Conservation (phyloP, 2,113 vertebrate species). For the Hydropotes inermis region DNA sequence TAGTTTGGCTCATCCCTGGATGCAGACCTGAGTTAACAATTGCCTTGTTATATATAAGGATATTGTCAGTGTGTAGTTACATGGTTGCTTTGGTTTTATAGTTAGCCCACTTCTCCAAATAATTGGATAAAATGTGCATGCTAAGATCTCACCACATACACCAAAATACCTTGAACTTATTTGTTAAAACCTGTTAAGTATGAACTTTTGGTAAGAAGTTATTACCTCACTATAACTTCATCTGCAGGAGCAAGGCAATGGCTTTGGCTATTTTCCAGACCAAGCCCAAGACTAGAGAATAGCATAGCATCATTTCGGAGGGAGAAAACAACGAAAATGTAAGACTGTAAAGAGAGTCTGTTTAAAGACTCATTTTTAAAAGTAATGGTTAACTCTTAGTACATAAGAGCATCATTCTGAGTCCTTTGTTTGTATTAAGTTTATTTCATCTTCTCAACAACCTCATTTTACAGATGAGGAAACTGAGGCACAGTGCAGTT, state of each 20-base stretch:
- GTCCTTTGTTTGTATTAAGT: background rate
- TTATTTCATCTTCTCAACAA: background rate
- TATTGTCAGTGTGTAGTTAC: background rate
- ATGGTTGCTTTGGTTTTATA: background rate
- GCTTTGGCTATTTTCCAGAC: background rate
- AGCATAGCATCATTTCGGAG: background rate
- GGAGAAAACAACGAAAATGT: no score
- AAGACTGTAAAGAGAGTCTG: background rate
- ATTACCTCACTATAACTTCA: background rate
- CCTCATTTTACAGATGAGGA: background rate
- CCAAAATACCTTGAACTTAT: background rate
- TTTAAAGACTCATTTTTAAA: background rate
- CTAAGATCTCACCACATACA: background rate
- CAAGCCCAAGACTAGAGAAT: background rate
- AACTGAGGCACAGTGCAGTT: background rate
- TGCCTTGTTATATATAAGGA: background rate
- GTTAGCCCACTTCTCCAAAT: background rate
- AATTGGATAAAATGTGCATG: background rate
- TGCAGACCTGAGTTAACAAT: background rate
- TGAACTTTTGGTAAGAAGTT: constrained; percentile 19
- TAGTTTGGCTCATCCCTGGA: background rate
- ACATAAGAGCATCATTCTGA: background rate
- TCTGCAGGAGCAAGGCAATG: background rate
- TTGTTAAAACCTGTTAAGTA: background rate
- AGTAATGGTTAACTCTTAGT: background rate